Percentiles rank a stretch among this genome's conserved stretches.
These are phyloP conservation scores for Montipora cactus DNA, from an alignment of 64 coral and sea anemone species.

Conservation along the genomic window DNA sequence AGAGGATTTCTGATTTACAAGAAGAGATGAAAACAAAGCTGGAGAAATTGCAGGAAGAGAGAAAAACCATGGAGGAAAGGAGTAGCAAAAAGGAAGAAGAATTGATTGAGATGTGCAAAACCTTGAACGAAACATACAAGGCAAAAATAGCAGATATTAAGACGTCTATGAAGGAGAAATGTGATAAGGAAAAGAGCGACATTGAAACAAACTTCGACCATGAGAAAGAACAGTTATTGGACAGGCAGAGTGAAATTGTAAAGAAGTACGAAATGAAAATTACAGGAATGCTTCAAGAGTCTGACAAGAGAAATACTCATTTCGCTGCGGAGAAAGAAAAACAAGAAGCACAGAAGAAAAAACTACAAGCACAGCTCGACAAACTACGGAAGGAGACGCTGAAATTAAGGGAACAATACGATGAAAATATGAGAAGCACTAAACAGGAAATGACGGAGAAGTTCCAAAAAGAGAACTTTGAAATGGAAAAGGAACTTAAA, in stretches of 20 bases:
- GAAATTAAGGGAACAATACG: conserved; percentile 41
- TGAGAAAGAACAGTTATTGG: conserved; percentile 51
- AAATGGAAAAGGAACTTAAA: conserved; percentile 25
- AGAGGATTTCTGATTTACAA: conserved; percentile 33
- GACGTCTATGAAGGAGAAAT: conserved; percentile 31
- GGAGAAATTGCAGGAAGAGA: conserved; percentile 33
- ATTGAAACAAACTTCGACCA: conserved; percentile 41
- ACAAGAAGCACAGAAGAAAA: conserved; percentile 38
- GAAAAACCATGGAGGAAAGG: neutral
- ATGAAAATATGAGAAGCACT: conserved; percentile 9
- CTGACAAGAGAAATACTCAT: conserved; percentile 25
- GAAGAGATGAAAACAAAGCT: conserved; percentile 34
- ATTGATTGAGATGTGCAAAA: neutral
- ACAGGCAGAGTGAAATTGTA: conserved; percentile 49
- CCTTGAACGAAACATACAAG: conserved; percentile 20
- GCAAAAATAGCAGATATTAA: conserved; percentile 19
- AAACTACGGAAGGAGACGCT: conserved; percentile 37
- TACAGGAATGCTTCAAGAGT: conserved; percentile 38
- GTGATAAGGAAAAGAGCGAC: conserved; percentile 29
- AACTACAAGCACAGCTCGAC: conserved; percentile 34
- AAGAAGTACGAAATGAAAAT: conserved; percentile 60
- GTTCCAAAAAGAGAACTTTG: conserved; percentile 36
- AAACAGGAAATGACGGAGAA: conserved; percentile 50
- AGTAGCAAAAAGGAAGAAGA: conserved; percentile 31
- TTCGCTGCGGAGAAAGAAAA: conserved; percentile 37